phyloP scores from a whole-genome alignment of 2,888 invertebrate genomes.

The Plusia festucae region DNA sequence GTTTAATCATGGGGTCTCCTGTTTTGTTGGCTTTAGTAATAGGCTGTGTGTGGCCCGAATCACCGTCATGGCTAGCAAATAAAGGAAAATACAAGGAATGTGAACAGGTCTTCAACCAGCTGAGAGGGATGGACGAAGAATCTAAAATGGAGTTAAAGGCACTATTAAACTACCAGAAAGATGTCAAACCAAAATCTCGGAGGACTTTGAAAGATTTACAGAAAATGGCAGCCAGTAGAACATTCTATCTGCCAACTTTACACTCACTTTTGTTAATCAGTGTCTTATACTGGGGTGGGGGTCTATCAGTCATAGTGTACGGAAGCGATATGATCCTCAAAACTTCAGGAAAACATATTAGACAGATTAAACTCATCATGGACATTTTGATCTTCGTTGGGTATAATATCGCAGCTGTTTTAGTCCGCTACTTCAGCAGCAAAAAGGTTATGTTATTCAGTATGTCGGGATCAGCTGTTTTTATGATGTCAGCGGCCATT shows the following conservation, averaged over 20 bases:
- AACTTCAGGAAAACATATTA: slow-evolving; percentile 24
- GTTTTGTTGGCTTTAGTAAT: slow-evolving; percentile 33
- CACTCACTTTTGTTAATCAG: slow-evolving; percentile 40
- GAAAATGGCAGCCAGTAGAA: slow-evolving; percentile 17
- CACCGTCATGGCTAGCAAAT: slow-evolving; percentile 52
- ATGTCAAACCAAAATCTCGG: slow-evolving; percentile 2
- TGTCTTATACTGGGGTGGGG: slow-evolving; percentile 36
- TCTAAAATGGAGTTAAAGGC: slow-evolving; percentile 42
- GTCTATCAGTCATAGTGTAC: slow-evolving; percentile 43
- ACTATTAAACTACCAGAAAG: slow-evolving; percentile 31
- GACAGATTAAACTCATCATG: slow-evolving; percentile 30
- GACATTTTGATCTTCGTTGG: slow-evolving; percentile 32
- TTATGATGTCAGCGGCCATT: slow-evolving; percentile 31
- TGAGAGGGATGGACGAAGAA: slow-evolving; percentile 48
- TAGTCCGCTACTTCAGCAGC: slow-evolving; percentile 35
- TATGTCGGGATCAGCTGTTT: slow-evolving; percentile 35
- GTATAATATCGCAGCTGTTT: slow-evolving; percentile 28
- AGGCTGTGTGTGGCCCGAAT: slow-evolving; percentile 50
- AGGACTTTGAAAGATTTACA: slow-evolving; percentile 8
- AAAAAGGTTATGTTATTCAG: slow-evolving; percentile 45
- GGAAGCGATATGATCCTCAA: slow-evolving; percentile 37
- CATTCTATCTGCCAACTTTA: slow-evolving; percentile 43
- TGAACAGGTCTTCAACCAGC: slow-evolving; percentile 31
- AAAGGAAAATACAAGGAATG: slow-evolving; percentile 47
- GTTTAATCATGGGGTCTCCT: slow-evolving; percentile 42